Base-by-base conservation (phyloP, 1,140 invertebrate genomes). In the Pseudomyrmex concolor region DNA sequence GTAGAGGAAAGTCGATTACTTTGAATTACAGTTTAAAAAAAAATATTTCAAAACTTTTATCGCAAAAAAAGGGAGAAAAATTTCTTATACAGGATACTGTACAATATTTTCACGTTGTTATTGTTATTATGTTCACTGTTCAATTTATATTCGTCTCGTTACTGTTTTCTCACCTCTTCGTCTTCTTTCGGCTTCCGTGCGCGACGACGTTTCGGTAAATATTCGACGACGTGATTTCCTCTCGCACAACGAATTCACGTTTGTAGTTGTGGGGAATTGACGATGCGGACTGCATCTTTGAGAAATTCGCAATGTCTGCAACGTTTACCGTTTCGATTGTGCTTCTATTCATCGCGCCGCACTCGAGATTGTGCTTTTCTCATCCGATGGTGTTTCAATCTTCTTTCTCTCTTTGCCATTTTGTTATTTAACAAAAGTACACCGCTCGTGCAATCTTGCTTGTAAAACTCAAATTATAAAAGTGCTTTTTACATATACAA, bases 181-280 rank as follows among this genome's bases (percentile, higher is more conserved):
- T 13, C 13, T 51, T 51, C 50, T 51, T 13, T 13, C 34, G 34
- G 34, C 34, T 34, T 34, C 34, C 34, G 34, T 34, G 34, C 34
- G 34, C 50, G 10, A 25, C 54, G 43, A 48, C 45, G 76, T 59
- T 80, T 71, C 76, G 43, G 54, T 71, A 80, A 80, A 80, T 80
- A 80, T 80, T 80, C 76, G 66, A 80, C 43, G 54, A 80, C 54
- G 43, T 80, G 76, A 80, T 80, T 80, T 80, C 22, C 66, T 50
- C 54, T 71, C 10, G 19, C 43, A 57, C 76, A 50, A 71, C 76
- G 66, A 80, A 48, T 34, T 25, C 34, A 4, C 62, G 12, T 50
- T 77, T 34, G 19, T 83, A 76, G 51, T 80, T 59, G 55, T 7
- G 19, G 45, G 15, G 50, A 83, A 66, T 59, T 34, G 60, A 57